Base-by-base conservation (phyloP, 2,797 vertebrate genomes). In the Anolis apletophallus region DNA sequence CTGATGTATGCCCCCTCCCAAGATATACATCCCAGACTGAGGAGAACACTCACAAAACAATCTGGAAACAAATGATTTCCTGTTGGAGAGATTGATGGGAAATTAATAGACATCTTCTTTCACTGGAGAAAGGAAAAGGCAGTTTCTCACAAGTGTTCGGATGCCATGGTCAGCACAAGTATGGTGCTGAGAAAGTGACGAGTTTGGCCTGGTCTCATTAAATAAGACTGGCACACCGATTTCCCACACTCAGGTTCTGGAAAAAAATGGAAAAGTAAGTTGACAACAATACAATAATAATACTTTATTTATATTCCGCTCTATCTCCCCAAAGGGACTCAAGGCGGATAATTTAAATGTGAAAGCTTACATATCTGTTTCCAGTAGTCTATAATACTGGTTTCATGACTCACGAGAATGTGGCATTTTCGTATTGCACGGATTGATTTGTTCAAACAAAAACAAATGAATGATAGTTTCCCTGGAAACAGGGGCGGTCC, bases 41-140 rank as follows among this genome's bases (percentile, higher is more conserved):
- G 81, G 40, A 83, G 46, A 67, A 36, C 67, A 54, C 68, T 72
- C n/a, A 73, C 81, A 78, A 54, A 73, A 83, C 75, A 79, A 83
- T 83, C 75, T 87, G 67, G 75, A 83, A 87, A 79, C 81, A 83
- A 87, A 87, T 79, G 69, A 73, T 71, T 32, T 10, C 46, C 67
- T 81, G 61, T 72, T 54, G 55, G 67, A 61, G 40, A 83, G 81
- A 87, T 87, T 73, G 81, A 84, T 87, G 75, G 86, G 68, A 17
- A 73, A 84, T 87, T 87, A 87, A 87, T 87, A 29, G 68, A 73
- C 50, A 40, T 75, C 32, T 83, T 79, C 81, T 72, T 57, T 54
- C 16, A 14, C 75, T 54, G 8, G 5, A 36, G 75, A 79, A 83
- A 84, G 50, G 9, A 55, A 64, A 79, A 87, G 57, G 46, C n/a